These are phyloP conservation scores for Channa striata DNA, from an alignment of 2,797 vertebrate genomes.

Conservation along the genomic window DNA sequence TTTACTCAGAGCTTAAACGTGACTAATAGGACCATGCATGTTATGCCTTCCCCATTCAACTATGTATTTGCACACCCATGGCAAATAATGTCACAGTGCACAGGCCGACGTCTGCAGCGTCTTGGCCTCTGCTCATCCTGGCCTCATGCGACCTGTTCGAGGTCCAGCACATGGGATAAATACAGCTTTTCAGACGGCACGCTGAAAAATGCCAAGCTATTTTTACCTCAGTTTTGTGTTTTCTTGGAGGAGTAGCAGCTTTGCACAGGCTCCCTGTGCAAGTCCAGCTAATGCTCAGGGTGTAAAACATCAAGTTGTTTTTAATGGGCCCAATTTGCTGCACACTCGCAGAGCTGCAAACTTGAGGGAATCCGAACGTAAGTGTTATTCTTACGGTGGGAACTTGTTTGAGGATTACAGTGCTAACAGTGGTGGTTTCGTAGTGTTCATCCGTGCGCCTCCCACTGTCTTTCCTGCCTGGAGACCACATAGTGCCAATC, in stretches of 20 bases:
- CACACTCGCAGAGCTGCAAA: slow-evolving; percentile 32
- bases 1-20: no score
- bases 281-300: slow-evolving; percentile 21
- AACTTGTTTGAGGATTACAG: slow-evolving; percentile 37
- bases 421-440: slow-evolving; percentile 47
- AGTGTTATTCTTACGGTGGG: slow-evolving; percentile 19
- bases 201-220: slow-evolving; percentile 27
- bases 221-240: slow-evolving; percentile 34
- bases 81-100: slow-evolving; percentile 42
- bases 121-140: slow-evolving; percentile 12
- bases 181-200: slow-evolving; percentile 25
- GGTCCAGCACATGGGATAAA: slow-evolving; percentile 21
- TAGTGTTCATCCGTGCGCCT: slow-evolving; percentile 29
- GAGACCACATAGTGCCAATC: slow-evolving; percentile 41
- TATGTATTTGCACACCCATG: slow-evolving; percentile 34
- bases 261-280: slow-evolving; percentile 30
- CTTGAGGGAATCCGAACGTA: slow-evolving; percentile 39
- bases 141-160: background rate
- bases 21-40: slow-evolving; percentile 38
- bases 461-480: slow-evolving; percentile 46
- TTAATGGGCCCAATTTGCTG: slow-evolving; percentile 13
- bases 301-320: slow-evolving; percentile 33
- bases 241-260: slow-evolving; percentile 35
- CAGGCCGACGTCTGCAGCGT: slow-evolving; percentile 21
- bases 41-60: slow-evolving; percentile 24